Percentiles rank a stretch among this genome's conserved stretches.
phyloP scores from a whole-genome alignment of 2,113 vertebrate genomes.

The Oriolus oriolus region DNA sequence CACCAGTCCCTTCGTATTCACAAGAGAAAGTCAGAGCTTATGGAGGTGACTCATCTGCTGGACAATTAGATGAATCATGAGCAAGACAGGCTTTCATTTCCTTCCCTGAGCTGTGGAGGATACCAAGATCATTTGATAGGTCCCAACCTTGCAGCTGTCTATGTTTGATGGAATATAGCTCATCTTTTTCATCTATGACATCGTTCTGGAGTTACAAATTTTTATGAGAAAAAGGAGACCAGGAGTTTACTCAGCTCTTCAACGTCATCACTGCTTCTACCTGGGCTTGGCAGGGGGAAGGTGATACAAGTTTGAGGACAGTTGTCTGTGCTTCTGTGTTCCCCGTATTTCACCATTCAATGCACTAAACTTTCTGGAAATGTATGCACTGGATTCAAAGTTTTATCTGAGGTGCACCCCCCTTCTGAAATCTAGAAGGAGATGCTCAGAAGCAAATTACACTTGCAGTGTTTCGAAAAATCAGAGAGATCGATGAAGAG shows the following conservation, averaged over 20 bases:
- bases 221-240: background rate
- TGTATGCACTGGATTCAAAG: background rate
- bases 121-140: background rate
- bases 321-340: background rate
- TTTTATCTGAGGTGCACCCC: background rate
- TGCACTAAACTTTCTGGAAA: background rate
- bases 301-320: background rate
- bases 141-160: background rate
- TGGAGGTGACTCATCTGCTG: slow-evolving; percentile 5
- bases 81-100: background rate
- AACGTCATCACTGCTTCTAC: background rate
- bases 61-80: background rate
- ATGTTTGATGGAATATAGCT: background rate
- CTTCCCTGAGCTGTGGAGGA: background rate
- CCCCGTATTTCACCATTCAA: background rate
- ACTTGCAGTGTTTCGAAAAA: background rate
- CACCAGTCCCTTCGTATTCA: background rate
- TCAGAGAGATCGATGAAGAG: background rate
- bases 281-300: background rate
- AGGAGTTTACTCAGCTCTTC: background rate
- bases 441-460: background rate
- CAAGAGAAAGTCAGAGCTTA: slow-evolving; percentile 6
- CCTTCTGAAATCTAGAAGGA: background rate
- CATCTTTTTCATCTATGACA: background rate
- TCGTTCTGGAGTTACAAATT: background rate